Conservation (phyloP, 2,888 invertebrate genomes). For the Conops quadrifasciatus region DNA sequence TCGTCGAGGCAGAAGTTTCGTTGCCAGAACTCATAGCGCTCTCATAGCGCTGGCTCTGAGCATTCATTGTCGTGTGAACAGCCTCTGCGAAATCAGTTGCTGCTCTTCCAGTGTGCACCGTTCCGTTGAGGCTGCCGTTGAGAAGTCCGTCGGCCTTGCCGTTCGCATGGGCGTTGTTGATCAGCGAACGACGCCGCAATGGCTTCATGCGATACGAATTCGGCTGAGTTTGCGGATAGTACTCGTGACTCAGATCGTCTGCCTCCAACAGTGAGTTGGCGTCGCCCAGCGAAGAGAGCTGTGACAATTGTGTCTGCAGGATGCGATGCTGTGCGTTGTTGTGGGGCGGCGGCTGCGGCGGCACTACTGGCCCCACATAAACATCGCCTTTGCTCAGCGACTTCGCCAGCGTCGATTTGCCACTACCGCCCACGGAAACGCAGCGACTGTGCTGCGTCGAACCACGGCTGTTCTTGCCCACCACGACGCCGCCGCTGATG, state of each 20-base stretch:
- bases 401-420: slow-evolving; percentile 57
- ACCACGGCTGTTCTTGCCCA: slow-evolving; percentile 45
- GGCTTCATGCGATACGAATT: slow-evolving; percentile 49
- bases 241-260: slow-evolving; percentile 49
- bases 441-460: slow-evolving; percentile 57
- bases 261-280: slow-evolving; percentile 57
- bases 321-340: slow-evolving; percentile 48
- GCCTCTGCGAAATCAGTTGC: slow-evolving; percentile 32
- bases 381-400: slow-evolving; percentile 57
- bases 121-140: slow-evolving; percentile 36
- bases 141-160: slow-evolving; percentile 29
- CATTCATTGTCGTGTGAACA: slow-evolving; percentile 33
- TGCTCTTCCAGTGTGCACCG: slow-evolving; percentile 40
- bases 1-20: slow-evolving; percentile 43
- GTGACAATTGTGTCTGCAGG: slow-evolving; percentile 60
- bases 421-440: slow-evolving; percentile 51
- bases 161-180: slow-evolving; percentile 37
- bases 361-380: slow-evolving; percentile 20
- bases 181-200: slow-evolving; percentile 48
- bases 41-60: slow-evolving; percentile 32
- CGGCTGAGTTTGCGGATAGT: slow-evolving; percentile 29
- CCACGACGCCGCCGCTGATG: slow-evolving; percentile 38
- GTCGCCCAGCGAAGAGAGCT: slow-evolving; percentile 59
- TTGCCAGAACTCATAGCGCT: no score
- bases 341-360: slow-evolving; percentile 39